phyloP scores from a whole-genome alignment of 2,888 invertebrate genomes.

The Pardosa pseudoannulata region DNA sequence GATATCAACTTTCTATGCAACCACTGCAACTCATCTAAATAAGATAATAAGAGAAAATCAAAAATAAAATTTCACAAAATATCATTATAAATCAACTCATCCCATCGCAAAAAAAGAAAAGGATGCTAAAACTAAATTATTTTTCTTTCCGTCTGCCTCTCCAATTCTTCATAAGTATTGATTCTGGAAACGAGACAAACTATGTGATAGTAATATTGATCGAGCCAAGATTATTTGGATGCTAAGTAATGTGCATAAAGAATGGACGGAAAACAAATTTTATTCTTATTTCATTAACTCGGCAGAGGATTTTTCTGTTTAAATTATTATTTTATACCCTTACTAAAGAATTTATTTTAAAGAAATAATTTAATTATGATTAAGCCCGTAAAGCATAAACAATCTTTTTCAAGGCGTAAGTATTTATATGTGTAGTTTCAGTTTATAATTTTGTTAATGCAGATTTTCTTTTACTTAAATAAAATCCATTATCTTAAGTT shows the following conservation, averaged over 20 bases:
- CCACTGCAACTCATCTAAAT: neutral
- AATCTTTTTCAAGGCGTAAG: too few relatives aligned
- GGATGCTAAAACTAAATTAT: neutral
- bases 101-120: neutral
- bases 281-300: neutral
- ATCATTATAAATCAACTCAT: neutral
- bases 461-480: too few relatives aligned
- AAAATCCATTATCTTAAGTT: too few relatives aligned
- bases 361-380: neutral
- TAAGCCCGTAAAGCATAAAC: too few relatives aligned
- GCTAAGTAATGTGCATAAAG: neutral
- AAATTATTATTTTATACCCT: neutral
- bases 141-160: neutral
- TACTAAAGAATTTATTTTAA: neutral
- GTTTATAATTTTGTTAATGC: too few relatives aligned
- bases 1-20: too few relatives aligned
- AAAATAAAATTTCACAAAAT: neutral
- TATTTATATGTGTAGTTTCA: too few relatives aligned
- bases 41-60: neutral
- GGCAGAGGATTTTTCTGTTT: neutral
- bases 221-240: neutral
- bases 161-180: neutral
- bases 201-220: neutral
- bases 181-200: slow-evolving; percentile 6
- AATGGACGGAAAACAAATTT: neutral